Percentiles rank a stretch among this genome's conserved stretches.
Conservation (phyloP, 2,113 vertebrate genomes). For the Hylia prasina region DNA sequence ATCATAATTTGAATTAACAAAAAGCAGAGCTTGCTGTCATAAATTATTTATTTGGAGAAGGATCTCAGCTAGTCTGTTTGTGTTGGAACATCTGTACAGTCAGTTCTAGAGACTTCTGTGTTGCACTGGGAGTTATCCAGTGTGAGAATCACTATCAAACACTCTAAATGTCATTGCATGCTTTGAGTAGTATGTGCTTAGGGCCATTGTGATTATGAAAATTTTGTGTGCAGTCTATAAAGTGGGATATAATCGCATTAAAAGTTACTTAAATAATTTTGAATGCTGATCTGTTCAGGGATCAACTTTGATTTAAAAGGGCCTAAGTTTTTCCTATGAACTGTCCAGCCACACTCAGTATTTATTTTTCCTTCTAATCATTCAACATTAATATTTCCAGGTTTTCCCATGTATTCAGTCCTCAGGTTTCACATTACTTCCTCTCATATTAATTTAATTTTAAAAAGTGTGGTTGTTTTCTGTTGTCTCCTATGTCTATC, state of each 20-base stretch:
- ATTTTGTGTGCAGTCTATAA: not conserved
- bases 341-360: not conserved
- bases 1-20: not conserved
- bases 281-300: not conserved
- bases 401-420: not conserved
- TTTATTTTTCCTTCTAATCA: not conserved
- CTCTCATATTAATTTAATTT: not conserved
- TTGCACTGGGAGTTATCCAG: not conserved
- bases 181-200: not conserved
- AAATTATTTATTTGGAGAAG: not conserved
- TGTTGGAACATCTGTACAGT: not conserved
- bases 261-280: not conserved
- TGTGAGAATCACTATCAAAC: constrained; percentile 1
- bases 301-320: not conserved
- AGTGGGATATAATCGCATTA: not conserved
- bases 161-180: not conserved
- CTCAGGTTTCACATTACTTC: not conserved
- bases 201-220: not conserved
- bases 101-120: not conserved
- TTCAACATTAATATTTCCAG: not conserved
- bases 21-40: not conserved
- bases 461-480: not conserved
- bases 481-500: not conserved
- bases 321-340: not conserved
- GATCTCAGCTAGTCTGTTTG: not conserved